A percentile compares a stretch with the other conserved stretches of the same genome.
Conservation (phyloP, 2,113 vertebrate genomes). For the Neodon shergylaensis region DNA sequence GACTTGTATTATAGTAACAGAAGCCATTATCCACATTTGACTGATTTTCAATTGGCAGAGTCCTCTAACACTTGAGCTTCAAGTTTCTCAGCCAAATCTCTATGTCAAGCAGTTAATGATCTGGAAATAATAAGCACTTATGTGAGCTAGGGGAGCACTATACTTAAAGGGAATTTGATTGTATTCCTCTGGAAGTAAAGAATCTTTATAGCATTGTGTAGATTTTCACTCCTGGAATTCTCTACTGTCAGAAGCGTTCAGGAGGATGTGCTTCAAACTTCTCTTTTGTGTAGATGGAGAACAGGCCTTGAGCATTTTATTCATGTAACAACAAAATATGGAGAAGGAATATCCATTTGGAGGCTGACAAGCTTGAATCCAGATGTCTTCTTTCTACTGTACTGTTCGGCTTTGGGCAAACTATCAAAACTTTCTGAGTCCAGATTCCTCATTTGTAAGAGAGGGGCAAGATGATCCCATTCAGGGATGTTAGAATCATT, state of each 20-base stretch:
- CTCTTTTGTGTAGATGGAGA: slow-evolving; percentile 24
- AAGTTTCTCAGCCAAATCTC: slow-evolving; percentile 79
- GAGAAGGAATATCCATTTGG: neutral
- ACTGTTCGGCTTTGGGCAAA: neutral
- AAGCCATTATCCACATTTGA: slow-evolving; percentile 80
- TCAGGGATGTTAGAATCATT: neutral
- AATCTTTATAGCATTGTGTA: slow-evolving; percentile 34
- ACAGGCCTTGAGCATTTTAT: slow-evolving; percentile 3
- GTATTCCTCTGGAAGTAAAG: slow-evolving; percentile 69
- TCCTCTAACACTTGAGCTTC: slow-evolving; percentile 72
- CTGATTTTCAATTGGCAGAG: slow-evolving; percentile 78
- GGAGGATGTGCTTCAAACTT: neutral
- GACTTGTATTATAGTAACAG: slow-evolving; percentile 74
- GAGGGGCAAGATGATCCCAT: neutral
- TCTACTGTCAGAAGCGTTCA: neutral
- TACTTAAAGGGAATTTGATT: slow-evolving; percentile 75
- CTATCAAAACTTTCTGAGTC: neutral
- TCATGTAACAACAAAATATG: neutral
- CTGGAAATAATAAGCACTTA: slow-evolving; percentile 80
- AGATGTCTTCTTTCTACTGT: neutral
- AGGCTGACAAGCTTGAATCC: slow-evolving; percentile 8
- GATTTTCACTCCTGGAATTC: slow-evolving; percentile 58
- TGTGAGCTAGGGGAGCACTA: slow-evolving; percentile 68
- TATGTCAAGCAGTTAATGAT: slow-evolving; percentile 81
- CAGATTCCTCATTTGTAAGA: neutral